Conservation (phyloP, 2,113 vertebrate species). For the Buteo buteo region DNA sequence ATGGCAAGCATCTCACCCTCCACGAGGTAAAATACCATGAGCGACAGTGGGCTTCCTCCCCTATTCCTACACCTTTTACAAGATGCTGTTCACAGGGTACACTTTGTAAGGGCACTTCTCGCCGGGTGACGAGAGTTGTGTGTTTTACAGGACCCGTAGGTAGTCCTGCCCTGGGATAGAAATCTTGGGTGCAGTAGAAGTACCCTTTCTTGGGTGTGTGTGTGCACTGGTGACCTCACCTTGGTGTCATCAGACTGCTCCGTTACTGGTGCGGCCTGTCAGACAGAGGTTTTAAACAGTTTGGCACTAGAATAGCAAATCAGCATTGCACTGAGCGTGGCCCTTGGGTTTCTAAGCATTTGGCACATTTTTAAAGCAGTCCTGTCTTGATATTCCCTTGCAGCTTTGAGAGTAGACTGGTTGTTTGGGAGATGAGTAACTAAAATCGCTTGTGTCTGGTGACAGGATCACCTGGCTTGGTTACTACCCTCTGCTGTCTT, state of each 20-base stretch:
- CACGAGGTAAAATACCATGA: slow-evolving; percentile 83
- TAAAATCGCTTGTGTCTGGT: background rate
- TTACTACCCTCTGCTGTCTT: background rate
- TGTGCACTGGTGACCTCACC: background rate
- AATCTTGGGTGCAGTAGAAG: background rate
- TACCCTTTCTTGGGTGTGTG: background rate
- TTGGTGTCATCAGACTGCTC: background rate
- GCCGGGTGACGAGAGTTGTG: rapidly evolving
- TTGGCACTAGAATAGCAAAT: background rate
- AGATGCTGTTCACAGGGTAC: background rate
- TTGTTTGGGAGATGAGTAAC: background rate
- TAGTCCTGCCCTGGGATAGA: background rate
- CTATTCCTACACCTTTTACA: background rate
- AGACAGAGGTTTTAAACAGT: background rate
- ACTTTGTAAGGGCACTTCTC: rapidly evolving
- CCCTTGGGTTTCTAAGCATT: background rate
- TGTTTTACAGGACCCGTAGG: background rate
- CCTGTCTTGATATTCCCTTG: background rate
- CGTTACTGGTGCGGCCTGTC: rapidly evolving
- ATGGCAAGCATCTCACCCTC: slow-evolving; percentile 95
- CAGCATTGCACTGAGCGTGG: background rate
- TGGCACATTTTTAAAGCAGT: background rate
- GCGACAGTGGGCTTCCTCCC: background rate
- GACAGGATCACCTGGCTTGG: background rate
- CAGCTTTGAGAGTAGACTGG: background rate